Evolutionary conservation across 2,888 invertebrate species (phyloP), one percentile per base, ranked within the genome.

Genomic region (Entomobrya multifasciata): DNA sequence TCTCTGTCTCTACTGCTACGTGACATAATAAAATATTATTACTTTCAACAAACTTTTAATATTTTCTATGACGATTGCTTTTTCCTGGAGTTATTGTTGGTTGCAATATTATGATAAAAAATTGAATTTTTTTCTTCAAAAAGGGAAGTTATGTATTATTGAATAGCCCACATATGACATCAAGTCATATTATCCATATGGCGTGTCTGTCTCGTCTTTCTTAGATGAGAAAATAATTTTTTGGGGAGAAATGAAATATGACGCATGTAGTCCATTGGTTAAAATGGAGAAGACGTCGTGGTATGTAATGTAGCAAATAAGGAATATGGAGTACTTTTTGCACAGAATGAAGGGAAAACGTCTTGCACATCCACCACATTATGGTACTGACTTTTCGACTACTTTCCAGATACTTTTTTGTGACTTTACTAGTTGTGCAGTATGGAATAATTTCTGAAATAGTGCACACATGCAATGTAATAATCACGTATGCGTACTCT

Each of bases 161-260:
- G 27, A 30, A 25, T 57, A 49, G 13, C 20, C 20, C 49, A 49
- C 2, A 49, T 55, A 4, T 2, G 55, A 55, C 20, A 55, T 20
- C 22, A 4, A 25, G 13, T 11, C 25, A 25, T 62, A 62, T 27
- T 30, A 62, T 13, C 17, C 44, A 67, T 44, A 20, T 67, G 20
- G 15, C 62, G 13, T 30, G 13, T 30, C 47, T 2, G 10, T 55
- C 10, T 17, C 20, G 17, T 55, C 10, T 55, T 52, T 65, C 8
- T 36, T 1, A 36, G 10, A 41, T 41, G 22, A 8, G 27, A 79
- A 30, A 65, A 52, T 65, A 55, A 77, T 77, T 77, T 76, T n/a
- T 36, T 30, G 36, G 36, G 49, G 65, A 22, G 22, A 79, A 67
- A 30, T 62, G 44, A 41, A 20, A 20, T 25, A 62, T n/a, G 30